Percentiles rank a stretch among this genome's conserved stretches.
phyloP scores from a whole-genome alignment of 2,797 vertebrate genomes.

The Acanthurus tractus region DNA sequence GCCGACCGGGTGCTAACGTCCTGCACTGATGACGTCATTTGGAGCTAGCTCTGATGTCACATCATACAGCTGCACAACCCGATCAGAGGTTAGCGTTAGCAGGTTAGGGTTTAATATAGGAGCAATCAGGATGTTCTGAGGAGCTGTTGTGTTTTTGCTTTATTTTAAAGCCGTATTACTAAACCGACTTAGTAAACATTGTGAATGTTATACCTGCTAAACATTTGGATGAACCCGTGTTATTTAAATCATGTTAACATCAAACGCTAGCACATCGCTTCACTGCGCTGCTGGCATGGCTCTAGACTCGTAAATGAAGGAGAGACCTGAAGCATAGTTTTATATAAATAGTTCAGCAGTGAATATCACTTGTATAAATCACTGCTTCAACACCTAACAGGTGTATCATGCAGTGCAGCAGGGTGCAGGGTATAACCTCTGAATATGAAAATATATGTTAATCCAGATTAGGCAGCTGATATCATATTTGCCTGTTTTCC shows the following conservation, averaged over 20 bases:
- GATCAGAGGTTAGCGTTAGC: too few species aligned
- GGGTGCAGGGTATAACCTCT: not conserved
- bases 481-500: not conserved
- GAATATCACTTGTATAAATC: not conserved
- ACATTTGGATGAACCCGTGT: not conserved
- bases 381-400: not conserved
- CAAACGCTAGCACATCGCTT: not conserved
- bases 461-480: not conserved
- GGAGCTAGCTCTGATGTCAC: too few species aligned
- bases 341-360: not conserved
- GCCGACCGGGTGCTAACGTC: too few species aligned
- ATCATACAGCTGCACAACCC: too few species aligned
- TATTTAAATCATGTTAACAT: not conserved
- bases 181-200: too few species aligned
- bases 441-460: not conserved
- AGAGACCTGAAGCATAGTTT: not conserved
- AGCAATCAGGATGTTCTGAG: too few species aligned
- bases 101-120: too few species aligned
- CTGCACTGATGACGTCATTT: too few species aligned
- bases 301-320: not conserved
- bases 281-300: not conserved
- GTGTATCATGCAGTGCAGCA: not conserved
- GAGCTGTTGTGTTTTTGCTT: too few species aligned
- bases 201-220: not conserved
- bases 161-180: too few species aligned